A percentile compares a stretch with the other conserved stretches of the same genome.
These are phyloP conservation scores for Catocala sponsa DNA, from an alignment of 2,888 invertebrate genomes.

Conservation along the genomic window DNA sequence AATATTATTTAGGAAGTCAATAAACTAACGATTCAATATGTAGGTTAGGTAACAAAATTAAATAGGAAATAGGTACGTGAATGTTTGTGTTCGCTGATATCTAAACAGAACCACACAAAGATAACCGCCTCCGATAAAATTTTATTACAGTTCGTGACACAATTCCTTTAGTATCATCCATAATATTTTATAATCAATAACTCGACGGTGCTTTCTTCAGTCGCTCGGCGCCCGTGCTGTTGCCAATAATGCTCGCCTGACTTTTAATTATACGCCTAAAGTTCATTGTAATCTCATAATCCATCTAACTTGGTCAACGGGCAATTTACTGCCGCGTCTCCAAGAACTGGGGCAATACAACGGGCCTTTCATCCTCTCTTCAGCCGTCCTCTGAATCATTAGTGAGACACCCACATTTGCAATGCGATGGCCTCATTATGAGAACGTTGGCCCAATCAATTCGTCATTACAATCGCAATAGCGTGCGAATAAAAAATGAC, in stretches of 20 bases:
- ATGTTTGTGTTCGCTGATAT: slow-evolving; percentile 53
- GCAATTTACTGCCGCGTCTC: slow-evolving; percentile 50
- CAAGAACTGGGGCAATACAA: slow-evolving; percentile 71
- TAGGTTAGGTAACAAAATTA: slow-evolving; percentile 51
- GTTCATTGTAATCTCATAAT: slow-evolving; percentile 54
- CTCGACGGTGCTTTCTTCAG: slow-evolving; percentile 29
- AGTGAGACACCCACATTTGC: slow-evolving; percentile 77
- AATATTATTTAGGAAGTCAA: slow-evolving; percentile 18
- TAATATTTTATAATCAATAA: slow-evolving; percentile 57
- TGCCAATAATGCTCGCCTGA: slow-evolving; percentile 46
- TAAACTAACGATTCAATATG: slow-evolving; percentile 20
- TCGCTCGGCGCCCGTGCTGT: slow-evolving; percentile 6
- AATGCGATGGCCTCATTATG: slow-evolving; percentile 73
- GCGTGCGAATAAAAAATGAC: slow-evolving; percentile 78
- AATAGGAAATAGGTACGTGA: slow-evolving; percentile 50
- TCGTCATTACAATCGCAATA: slow-evolving; percentile 80
- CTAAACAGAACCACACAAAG: slow-evolving; percentile 55
- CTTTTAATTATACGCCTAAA: slow-evolving; percentile 58
- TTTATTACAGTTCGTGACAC: slow-evolving; percentile 73
- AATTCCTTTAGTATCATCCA: slow-evolving; percentile 58
- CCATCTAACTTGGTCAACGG: slow-evolving; percentile 59
- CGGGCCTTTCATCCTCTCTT: slow-evolving; percentile 68
- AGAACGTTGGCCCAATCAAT: slow-evolving; percentile 80
- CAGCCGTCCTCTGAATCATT: slow-evolving; percentile 74
- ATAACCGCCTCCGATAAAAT: slow-evolving; percentile 70